Evolutionary conservation across 2,888 invertebrate genomes (phyloP), one percentile per base, ranked within the genome.

Genomic region (Noctua janthina): DNA sequence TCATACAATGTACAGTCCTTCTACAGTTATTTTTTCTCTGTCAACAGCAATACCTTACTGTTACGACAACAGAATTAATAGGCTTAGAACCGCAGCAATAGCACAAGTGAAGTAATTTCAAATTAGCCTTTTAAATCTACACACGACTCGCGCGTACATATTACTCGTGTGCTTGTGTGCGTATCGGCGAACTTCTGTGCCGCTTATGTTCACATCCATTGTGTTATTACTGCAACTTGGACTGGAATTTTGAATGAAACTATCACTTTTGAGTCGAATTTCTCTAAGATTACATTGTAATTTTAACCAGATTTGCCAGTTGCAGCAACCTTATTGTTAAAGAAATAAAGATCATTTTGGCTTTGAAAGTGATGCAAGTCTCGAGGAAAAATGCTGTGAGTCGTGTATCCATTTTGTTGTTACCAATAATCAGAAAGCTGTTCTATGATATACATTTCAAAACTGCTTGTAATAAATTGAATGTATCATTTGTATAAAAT

Each of bases 341-440:
- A 59, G 13, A 13, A 59, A 59, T 23, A 5, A 64, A 35, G 29
- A 62, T 17, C 15, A 29, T 7, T 62, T 35, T 8, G 35, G 29
- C 29, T 64, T 35, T 35, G 35, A 35, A 64, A 15, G 29, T 29
- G 29, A 15, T 29, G 15, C 8, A 35, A 35, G 20, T 20, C 20
- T 10, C 43, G 64, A 64, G 17, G 62, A 10, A 66, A 66, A 66
- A 10, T 17, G 4, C 11, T 5, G 10, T 39, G 35, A 23, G 39
- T 23, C 13, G 39, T 17, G n/a, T 62, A 20, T 23, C 10, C 39
- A 10, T 35, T 35, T 51, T 56, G 11, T 59, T 4, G 2, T 51
- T 79, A 84, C 71, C 78, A 72, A 70, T 85, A 78, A 82, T 72
- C 82, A 85, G 85, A 82, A 59, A 81, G 78, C 79, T 85, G 35